Evolutionary conservation across 2,888 invertebrate species (phyloP), one percentile per base, ranked within the genome.

Genomic region (Drosophila falleni): DNA sequence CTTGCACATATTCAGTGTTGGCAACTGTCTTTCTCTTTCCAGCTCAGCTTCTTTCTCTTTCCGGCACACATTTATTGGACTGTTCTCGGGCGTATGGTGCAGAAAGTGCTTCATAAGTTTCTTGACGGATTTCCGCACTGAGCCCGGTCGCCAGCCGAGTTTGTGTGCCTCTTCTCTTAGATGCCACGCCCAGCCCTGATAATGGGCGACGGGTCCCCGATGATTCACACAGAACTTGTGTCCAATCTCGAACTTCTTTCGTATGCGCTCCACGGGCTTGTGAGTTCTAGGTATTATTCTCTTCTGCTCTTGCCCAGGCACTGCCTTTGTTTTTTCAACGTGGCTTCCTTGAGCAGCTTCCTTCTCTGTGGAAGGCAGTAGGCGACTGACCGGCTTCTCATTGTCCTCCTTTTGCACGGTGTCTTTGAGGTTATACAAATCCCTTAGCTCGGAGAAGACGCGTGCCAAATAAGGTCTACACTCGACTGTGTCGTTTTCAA

Each of bases 151-250:
- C 92, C 92, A 93, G 9, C 92, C 92, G 5, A 83, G 66, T 2
- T 79, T 74, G 4, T 74, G 71, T 0, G 87, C 87, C n/a, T 70
- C 63, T 0, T 71, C 54, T 23, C 87, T 73, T 1, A 74, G 33
- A 5, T 49, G 33, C 96, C 96, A 96, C 16, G 95, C 89, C 96
- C 96, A 96, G 0, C 96, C 96, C 95, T 95, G 95, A 16, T 93
- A 91, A 0, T 93, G 91, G 0, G 95, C 95, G 0, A 96, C 95
- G 0, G 93, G 5, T 1, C 16, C 53, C 0, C 51, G 10, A 5
- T 49, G 69, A 3, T 33, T 62, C 3, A 73, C 29, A 31, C 86
- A 82, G 23, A 46, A 19, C 39, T 70, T 82, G 50, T 82, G 82
- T 10, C 78, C 46, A 0, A 5, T 0, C 19, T 11, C 26, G 5